Conservation (phyloP, 1,140 invertebrate genomes). For the Himalopsyche phryganea region DNA sequence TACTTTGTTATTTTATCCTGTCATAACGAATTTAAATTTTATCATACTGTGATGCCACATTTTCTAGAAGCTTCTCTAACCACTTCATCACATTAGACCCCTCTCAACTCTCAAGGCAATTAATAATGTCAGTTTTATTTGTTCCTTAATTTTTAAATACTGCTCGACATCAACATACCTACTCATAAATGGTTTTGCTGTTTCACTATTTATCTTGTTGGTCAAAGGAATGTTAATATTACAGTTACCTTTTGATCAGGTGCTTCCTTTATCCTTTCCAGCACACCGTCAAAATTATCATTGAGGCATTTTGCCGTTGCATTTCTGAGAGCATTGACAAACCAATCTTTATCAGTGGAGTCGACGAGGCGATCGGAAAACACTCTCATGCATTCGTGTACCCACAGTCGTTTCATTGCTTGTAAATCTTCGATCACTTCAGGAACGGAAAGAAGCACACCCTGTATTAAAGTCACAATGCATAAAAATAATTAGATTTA, state of each 20-base stretch:
- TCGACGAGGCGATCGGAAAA: constrained; percentile 92
- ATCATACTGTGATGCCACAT: too few species aligned
- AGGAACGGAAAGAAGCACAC: constrained; percentile 86
- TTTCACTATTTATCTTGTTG: too few species aligned
- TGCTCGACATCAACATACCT: too few species aligned
- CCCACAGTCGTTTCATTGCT: constrained; percentile 89
- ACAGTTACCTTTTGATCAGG: constrained; percentile 32
- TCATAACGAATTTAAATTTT: too few species aligned
- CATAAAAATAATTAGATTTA: not conserved
- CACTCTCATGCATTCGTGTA: constrained; percentile 90
- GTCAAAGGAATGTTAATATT: too few species aligned
- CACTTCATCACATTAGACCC: too few species aligned
- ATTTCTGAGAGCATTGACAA: constrained; percentile 59
- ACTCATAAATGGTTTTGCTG: too few species aligned
- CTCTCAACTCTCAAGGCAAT: too few species aligned
- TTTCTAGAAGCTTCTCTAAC: too few species aligned
- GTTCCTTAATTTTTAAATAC: too few species aligned
- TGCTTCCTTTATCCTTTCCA: constrained; percentile 40
- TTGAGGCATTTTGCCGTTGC: constrained; percentile 49
- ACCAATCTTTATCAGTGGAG: constrained; percentile 75
- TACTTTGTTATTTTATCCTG: too few species aligned
- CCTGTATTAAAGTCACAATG: constrained; percentile 52
- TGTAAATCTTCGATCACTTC: constrained; percentile 85
- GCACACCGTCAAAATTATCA: constrained; percentile 52
- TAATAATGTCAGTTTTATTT: too few species aligned